These are phyloP conservation scores for Electrophaes corylata DNA, from an alignment of 2,888 invertebrate species.

Conservation along the genomic window DNA sequence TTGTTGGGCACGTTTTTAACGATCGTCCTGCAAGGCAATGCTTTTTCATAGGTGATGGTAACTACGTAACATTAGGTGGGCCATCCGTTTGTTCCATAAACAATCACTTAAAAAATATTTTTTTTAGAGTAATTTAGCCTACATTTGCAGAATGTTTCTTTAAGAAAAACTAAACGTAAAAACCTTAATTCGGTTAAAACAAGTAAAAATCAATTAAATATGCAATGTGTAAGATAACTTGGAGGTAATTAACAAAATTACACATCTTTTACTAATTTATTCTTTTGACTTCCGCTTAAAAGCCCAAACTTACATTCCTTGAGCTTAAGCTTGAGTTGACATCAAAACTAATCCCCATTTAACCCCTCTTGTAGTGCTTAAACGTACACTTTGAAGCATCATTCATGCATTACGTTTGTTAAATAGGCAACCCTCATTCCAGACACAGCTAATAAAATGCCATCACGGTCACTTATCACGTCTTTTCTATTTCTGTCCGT, in stretches of 20 bases:
- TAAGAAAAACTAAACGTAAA: no score
- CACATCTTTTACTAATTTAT: slow-evolving; percentile 3
- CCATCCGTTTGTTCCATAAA: no score
- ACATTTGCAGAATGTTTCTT: no score
- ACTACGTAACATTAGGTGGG: no score
- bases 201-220: background rate
- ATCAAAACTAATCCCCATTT: slow-evolving; percentile 26
- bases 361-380: slow-evolving; percentile 21
- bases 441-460: slow-evolving; percentile 2
- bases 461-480: background rate
- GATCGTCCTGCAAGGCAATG: no score
- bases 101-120: no score
- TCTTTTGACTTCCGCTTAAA: slow-evolving; percentile 1
- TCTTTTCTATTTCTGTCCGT: background rate
- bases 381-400: slow-evolving; percentile 29
- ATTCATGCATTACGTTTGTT: slow-evolving; percentile 40
- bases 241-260: slow-evolving; percentile 1
- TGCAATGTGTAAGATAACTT: background rate
- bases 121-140: no score
- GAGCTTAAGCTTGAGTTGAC: no score
- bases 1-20: no score
- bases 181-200: no score
- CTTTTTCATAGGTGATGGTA: no score
- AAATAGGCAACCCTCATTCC: slow-evolving; percentile 35
- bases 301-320: slow-evolving; percentile 5